Conservation (phyloP, 2,797 vertebrate genomes). For the Enteromius viviparus region DNA sequence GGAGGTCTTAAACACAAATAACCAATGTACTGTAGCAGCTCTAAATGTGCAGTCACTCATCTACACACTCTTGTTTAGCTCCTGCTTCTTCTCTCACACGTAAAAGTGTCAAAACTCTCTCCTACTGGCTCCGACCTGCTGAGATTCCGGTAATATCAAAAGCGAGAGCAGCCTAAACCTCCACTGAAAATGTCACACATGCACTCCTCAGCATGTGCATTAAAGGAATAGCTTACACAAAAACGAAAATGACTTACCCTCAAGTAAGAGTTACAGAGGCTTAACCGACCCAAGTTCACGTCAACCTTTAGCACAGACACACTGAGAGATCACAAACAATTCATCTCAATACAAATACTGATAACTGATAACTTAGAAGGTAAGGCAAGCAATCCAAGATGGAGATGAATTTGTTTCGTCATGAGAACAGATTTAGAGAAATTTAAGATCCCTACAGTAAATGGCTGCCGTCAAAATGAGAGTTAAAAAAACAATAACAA, state of each 20-base stretch:
- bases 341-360: too few relatives aligned
- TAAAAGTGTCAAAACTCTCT: constrained; percentile 37
- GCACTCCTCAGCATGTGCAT: constrained; percentile 13
- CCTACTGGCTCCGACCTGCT: constrained; percentile 18
- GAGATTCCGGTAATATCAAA: constrained; percentile 11
- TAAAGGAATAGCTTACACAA: background rate
- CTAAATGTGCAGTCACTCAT: constrained; percentile 2
- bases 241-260: background rate
- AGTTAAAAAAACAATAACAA: background rate
- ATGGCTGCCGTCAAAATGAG: background rate
- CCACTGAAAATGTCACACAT: constrained; percentile 1
- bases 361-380: too few relatives aligned
- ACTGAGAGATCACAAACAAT: too few relatives aligned
- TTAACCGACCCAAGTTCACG: too few relatives aligned
- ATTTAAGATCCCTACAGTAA: too few relatives aligned
- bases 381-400: background rate
- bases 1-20: constrained; percentile 26
- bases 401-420: background rate
- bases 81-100: constrained; percentile 1
- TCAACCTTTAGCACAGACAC: too few relatives aligned
- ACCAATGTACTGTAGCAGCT: constrained; percentile 13
- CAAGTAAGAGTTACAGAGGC: too few relatives aligned
- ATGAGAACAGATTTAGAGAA: background rate
- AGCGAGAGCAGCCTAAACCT: constrained; percentile 6
- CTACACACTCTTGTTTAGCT: constrained; percentile 20